Evolutionary conservation across 2,888 invertebrate species (phyloP).

Genomic region (Pseudoips prasinana): DNA sequence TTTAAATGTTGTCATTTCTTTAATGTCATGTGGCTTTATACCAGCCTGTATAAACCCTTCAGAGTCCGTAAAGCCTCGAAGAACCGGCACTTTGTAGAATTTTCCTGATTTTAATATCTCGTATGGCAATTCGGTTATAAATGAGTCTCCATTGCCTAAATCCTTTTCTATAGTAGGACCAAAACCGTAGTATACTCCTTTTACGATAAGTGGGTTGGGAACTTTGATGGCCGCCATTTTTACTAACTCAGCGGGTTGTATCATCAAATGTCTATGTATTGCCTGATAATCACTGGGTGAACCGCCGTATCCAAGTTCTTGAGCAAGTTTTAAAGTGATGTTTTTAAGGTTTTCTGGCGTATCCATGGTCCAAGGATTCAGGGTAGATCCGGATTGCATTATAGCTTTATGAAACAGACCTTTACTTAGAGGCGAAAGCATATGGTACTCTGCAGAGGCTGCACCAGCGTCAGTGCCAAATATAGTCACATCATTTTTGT

Average conservation of each 20-base stretch:
- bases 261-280: constrained; percentile 37
- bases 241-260: constrained; percentile 25
- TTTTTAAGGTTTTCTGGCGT: constrained; percentile 34
- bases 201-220: constrained; percentile 5
- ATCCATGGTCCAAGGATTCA: constrained; percentile 53
- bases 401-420: constrained; percentile 58
- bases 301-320: constrained; percentile 40
- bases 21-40: constrained; percentile 36
- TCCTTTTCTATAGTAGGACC: constrained; percentile 55
- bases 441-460: constrained; percentile 49
- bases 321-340: constrained; percentile 32
- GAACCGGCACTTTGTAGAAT: constrained; percentile 59
- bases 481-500: constrained; percentile 52
- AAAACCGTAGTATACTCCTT: constrained; percentile 35
- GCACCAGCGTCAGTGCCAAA: constrained; percentile 56
- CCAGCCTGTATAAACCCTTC: constrained; percentile 39
- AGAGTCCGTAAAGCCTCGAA: constrained; percentile 62
- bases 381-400: constrained; percentile 50
- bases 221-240: constrained; percentile 25
- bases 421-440: constrained; percentile 45
- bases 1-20: constrained; percentile 34
- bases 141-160: constrained; percentile 40
- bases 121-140: constrained; percentile 53
- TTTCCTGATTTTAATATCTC: constrained; percentile 53
- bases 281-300: constrained; percentile 29